Base-by-base conservation (phyloP, 2,113 vertebrate genomes). In the Ellobius talpinus region DNA sequence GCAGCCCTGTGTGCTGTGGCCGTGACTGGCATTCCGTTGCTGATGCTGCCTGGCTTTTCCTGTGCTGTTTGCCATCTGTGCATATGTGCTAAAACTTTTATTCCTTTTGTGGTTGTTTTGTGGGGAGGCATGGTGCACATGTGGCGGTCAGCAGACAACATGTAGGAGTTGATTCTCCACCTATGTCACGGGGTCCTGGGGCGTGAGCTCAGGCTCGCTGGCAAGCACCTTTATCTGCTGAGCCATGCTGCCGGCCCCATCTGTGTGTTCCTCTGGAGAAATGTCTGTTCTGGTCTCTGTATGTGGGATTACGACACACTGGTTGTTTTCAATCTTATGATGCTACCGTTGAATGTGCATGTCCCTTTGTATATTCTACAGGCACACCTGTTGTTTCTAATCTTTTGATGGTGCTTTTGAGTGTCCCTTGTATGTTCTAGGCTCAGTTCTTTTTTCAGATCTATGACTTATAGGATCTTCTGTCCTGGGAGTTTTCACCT, bases 301-400 rank as follows among this genome's bases (percentile, higher is more conserved):
- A 0, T 63, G 52, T 17, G 2, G 52, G n/a, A 42, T 42, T 61
- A 26, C 6, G 4, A 14, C 23, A 39, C 21, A 5, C 12, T 0
- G 19, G 11, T 12, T 58, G 50, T 39, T 42, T 63, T 84, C 29
- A 61, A 6, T 58, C 23, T 58, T 42, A 8, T 0, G 3, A 3
- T 63, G 79, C 21, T 52, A 12, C 23, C 24, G 12, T n/a, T n/a
- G 85, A 36, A 5, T 50, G 29, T 50, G 23, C 9, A 4, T 24
- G 52, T 24, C 12, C 31, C 29, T 65, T 65, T 65, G 63, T 65
- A 13, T 66, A 29, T 33, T 5, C 65, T 66, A 5, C 29, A 14
- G 29, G 65, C 21, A 58, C 12, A 11, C 21, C 5, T 5, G 52
- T 5, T n/a, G 50, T n/a, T 29, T 42, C 61, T 26, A 58, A 19